phyloP scores from a whole-genome alignment of 2,113 vertebrate genomes.

The Recurvirostra avosetta region DNA sequence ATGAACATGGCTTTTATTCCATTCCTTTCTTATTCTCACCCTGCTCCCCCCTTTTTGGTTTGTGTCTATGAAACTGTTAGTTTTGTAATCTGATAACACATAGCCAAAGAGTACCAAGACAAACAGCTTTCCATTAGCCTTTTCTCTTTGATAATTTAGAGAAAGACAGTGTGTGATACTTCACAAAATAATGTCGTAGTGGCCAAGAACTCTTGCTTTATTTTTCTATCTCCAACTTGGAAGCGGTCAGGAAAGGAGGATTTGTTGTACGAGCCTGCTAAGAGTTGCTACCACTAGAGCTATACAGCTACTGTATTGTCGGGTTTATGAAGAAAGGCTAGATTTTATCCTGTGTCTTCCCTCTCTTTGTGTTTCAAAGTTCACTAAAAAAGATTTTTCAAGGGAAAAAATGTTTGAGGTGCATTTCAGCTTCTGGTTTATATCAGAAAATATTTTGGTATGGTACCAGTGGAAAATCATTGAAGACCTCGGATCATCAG shows the following conservation, averaged over 20 bases:
- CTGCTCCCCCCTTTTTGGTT: rapidly evolving
- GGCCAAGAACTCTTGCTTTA: background rate
- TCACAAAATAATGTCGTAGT: background rate
- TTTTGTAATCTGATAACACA: background rate
- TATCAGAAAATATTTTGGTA: background rate
- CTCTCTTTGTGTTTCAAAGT: background rate
- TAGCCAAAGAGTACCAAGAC: background rate
- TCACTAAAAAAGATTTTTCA: background rate
- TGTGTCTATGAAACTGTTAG: background rate
- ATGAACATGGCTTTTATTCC: background rate
- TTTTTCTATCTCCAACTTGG: background rate
- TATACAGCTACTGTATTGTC: background rate
- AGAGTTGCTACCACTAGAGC: rapidly evolving
- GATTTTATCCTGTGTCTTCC: background rate
- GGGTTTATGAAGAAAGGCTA: background rate
- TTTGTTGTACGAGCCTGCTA: rapidly evolving
- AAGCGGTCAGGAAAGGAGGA: background rate
- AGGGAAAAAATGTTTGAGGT: background rate
- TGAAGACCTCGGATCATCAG: background rate
- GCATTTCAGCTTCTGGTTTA: background rate
- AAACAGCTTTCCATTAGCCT: background rate
- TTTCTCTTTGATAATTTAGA: background rate
- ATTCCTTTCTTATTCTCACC: background rate
- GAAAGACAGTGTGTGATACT: background rate
- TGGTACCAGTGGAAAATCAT: background rate